Evolutionary conservation across 2,888 invertebrate genomes (phyloP).

Genomic region (Hirtodrosophila cameraria): DNA sequence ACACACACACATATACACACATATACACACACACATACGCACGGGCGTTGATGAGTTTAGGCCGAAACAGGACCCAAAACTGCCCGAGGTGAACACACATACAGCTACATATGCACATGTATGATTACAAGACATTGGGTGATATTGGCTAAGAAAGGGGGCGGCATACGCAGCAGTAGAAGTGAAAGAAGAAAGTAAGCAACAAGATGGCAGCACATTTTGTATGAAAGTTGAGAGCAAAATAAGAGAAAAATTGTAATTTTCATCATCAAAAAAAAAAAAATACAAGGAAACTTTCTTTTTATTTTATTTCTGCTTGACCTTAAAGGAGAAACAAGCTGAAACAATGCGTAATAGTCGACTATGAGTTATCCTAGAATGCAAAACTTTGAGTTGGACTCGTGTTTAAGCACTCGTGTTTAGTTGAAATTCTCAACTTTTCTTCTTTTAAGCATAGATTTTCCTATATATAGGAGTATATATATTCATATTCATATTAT

Average conservation of each 20-base stretch:
- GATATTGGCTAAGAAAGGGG: constrained; percentile 28
- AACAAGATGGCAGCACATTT: constrained; percentile 73
- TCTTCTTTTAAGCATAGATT: too few relatives aligned
- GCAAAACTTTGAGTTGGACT: too few relatives aligned
- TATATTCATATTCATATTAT: neutral
- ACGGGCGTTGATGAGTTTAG: constrained; percentile 46
- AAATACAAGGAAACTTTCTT: constrained; percentile 49
- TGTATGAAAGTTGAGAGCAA: constrained; percentile 75
- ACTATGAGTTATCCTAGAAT: constrained; percentile 13
- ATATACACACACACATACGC: constrained; percentile 14
- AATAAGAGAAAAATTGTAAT: constrained; percentile 82
- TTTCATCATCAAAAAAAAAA: constrained; percentile 76
- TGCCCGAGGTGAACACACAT: constrained; percentile 44
- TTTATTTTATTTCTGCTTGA: constrained; percentile 78
- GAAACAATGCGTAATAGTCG: fast-evolving
- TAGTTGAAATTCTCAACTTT: too few relatives aligned
- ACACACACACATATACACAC: constrained; percentile 38
- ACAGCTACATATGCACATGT: constrained; percentile 32
- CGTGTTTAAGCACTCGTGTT: too few relatives aligned
- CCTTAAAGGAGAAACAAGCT: constrained; percentile 74
- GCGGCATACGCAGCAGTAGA: constrained; percentile 6
- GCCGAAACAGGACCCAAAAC: constrained; percentile 39
- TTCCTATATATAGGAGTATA: too few relatives aligned
- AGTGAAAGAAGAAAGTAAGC: constrained; percentile 53
- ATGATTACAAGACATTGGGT: constrained; percentile 63